These are phyloP conservation scores for Cephalopterus ornatus DNA, from an alignment of 2,113 vertebrate species.

Conservation along the genomic window DNA sequence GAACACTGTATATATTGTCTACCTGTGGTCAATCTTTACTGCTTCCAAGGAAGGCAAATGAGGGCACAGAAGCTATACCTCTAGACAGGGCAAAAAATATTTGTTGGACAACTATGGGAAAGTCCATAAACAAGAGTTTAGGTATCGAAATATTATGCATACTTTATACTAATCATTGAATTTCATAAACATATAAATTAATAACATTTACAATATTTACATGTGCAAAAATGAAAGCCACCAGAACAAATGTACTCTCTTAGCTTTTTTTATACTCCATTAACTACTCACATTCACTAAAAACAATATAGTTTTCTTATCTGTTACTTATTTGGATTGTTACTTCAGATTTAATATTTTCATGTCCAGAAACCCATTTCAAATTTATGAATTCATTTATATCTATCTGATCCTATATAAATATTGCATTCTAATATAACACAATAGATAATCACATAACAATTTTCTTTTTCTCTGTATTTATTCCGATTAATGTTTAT, in stretches of 20 bases:
- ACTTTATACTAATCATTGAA: background rate
- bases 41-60: background rate
- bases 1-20: background rate
- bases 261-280: background rate
- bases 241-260: background rate
- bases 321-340: background rate
- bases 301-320: background rate
- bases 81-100: background rate
- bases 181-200: background rate
- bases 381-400: background rate
- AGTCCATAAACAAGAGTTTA: background rate
- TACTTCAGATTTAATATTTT: background rate
- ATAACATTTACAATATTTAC: background rate
- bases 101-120: background rate
- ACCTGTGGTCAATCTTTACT: background rate
- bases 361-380: background rate
- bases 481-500: background rate
- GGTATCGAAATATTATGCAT: background rate
- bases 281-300: background rate
- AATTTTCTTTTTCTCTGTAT: background rate
- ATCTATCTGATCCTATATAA: background rate
- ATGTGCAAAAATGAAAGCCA: background rate
- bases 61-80: background rate
- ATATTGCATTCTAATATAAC: background rate
- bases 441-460: background rate